phyloP scores from a whole-genome alignment of 2,113 vertebrate genomes.

The Columba livia region DNA sequence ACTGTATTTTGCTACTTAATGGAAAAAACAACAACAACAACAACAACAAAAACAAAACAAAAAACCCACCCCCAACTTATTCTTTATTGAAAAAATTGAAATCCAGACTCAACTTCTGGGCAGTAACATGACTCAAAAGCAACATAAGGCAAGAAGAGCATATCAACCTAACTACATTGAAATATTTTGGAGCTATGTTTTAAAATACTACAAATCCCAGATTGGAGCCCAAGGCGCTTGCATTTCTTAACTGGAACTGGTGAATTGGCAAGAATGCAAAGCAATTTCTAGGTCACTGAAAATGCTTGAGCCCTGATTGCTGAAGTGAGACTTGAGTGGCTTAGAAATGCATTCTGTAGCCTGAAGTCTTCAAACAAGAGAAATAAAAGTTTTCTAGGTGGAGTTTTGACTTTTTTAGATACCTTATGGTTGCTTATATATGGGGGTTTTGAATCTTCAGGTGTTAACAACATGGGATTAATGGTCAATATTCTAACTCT shows the following conservation, averaged over 20 bases:
- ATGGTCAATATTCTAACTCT: not conserved
- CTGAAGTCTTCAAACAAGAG: not conserved
- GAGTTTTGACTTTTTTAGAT: not conserved
- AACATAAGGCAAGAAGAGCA: not conserved
- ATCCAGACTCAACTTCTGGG: not conserved
- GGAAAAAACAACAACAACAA: too few species aligned
- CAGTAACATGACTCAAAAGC: not conserved
- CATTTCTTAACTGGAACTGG: not conserved
- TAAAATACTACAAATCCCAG: not conserved
- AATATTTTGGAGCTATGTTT: not conserved
- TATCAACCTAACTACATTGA: not conserved
- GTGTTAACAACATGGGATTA: not conserved
- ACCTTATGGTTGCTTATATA: too few species aligned
- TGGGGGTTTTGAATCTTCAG: not conserved
- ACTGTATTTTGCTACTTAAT: not conserved
- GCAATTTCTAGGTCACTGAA: not conserved
- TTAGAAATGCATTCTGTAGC: not conserved
- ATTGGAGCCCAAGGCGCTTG: accelerated
- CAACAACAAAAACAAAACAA: too few species aligned
- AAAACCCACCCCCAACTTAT: not conserved
- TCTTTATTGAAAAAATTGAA: not conserved
- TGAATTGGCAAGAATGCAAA: not conserved
- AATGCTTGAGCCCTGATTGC: not conserved
- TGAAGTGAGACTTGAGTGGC: not conserved
- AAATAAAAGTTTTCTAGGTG: not conserved